Percentiles rank a stretch among this genome's conserved stretches.
Evolutionary conservation across 2,113 vertebrate species (phyloP).

Genomic region (Monarcha castaneiventris): DNA sequence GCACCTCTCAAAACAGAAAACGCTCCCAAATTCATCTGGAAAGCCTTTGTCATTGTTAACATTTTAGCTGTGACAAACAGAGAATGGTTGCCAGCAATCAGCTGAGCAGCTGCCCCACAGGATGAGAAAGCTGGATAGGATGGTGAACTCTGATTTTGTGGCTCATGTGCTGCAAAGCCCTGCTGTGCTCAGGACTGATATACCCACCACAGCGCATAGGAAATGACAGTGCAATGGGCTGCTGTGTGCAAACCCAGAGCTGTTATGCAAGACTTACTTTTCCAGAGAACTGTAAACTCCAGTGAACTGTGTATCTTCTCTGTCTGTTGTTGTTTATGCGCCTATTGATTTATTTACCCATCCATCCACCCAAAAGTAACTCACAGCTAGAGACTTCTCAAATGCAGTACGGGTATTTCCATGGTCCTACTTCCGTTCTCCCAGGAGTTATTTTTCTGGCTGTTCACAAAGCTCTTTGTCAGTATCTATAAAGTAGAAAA

Average conservation of each 20-base stretch:
- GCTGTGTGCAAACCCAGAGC: not conserved
- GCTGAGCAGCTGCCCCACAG: not conserved
- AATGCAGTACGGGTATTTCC: not conserved
- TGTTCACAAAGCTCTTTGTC: constrained; percentile 1
- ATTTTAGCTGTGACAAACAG: not conserved
- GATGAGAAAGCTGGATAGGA: not conserved
- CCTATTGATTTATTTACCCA: not conserved
- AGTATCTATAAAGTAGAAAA: constrained; percentile 17
- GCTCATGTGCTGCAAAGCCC: not conserved
- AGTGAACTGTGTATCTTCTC: constrained; percentile 25
- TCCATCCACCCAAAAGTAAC: not conserved
- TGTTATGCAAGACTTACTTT: not conserved
- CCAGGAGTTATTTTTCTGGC: not conserved
- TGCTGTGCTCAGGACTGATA: not conserved
- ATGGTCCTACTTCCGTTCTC: not conserved
- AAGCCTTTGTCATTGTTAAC: not conserved
- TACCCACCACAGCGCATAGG: not conserved
- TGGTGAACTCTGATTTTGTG: not conserved
- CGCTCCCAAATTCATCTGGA: not conserved
- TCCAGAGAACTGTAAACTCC: constrained; percentile 17
- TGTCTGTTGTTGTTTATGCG: constrained; percentile 18
- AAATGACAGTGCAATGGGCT: not conserved
- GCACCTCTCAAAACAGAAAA: not conserved
- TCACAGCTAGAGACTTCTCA: constrained; percentile 4
- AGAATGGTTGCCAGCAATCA: not conserved